Evolutionary conservation across 2,888 invertebrate genomes (phyloP), one percentile per base, ranked within the genome.

Genomic region (Trichogramma evanescens): DNA sequence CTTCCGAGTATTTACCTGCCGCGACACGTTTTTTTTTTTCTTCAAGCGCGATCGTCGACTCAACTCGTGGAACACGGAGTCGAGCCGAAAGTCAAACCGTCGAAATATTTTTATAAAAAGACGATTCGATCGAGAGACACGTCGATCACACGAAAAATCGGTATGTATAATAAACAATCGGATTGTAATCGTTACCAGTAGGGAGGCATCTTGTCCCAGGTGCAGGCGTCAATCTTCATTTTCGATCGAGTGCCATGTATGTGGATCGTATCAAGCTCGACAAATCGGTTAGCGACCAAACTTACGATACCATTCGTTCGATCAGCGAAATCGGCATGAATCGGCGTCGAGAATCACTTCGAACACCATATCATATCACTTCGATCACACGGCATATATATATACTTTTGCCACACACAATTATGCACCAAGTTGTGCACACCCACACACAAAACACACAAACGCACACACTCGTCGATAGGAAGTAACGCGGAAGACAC

Each of bases 191-290:
- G 66, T 72, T 72, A 74, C 74, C 74, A 74, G 59, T 72, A 71
- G 58, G 74, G 74, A 63, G 74, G 74, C 74, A 74, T 74, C 64
- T 52, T 67, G 69, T 65, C 64, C 65, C 67, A 26, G 2, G 26
- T 26, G 26, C 26, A 26, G 61, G 66, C 53, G 68, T 63, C 42
- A 48, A 45, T 70, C 58, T 71, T 26, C 26, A 26, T 26, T 26
- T 26, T 26, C 26, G 26, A 26, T 26, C 26, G 26, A 26, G 26
- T 26, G 26, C 26, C 74, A 73, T 72, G 67, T 68, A 71, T 68
- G 56, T 54, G 13, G 54, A 59, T 13, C 40, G 26, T 63, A 63
- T 39, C 41, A 38, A 48, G 38, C 8, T 38, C 10, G n/a, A 7
- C 13, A 26, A 26, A 26, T 26, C 26, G 26, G 26, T 26, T 26